Conservation (phyloP, 2,888 invertebrate genomes). For the Epinotia demarniana region DNA sequence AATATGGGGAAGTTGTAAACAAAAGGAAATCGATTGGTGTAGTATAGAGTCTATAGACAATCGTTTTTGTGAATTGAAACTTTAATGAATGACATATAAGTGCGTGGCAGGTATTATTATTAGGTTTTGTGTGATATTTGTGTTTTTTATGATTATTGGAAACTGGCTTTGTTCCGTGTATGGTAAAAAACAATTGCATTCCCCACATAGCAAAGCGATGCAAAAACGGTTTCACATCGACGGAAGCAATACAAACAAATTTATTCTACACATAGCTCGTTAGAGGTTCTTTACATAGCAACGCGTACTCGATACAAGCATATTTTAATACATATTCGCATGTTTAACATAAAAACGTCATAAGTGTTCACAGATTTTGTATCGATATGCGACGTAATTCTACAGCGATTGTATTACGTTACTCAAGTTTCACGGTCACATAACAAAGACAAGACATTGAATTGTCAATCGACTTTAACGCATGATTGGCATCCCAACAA, state of each 20-base stretch:
- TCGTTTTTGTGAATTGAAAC: background rate
- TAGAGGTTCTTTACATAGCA: conserved; percentile 40
- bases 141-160: background rate
- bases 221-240: conserved; percentile 19
- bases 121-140: background rate
- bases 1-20: conserved; percentile 43
- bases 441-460: conserved; percentile 52
- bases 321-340: conserved; percentile 28
- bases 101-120: background rate
- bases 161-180: background rate
- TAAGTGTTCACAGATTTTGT: background rate
- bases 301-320: conserved; percentile 39
- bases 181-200: background rate
- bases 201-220: conserved; percentile 4
- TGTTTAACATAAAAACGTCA: background rate
- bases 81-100: background rate
- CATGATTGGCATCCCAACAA: conserved; percentile 50
- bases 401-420: conserved; percentile 9
- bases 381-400: background rate
- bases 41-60: background rate
- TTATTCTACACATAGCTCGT: conserved; percentile 14
- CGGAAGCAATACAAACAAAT: conserved; percentile 30
- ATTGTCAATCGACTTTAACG: conserved; percentile 54
- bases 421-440: conserved; percentile 42
- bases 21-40: conserved; percentile 46